A percentile compares a stretch with the other conserved stretches of the same genome.
These are phyloP conservation scores for Cepphus grylle DNA, from an alignment of 2,113 vertebrate genomes.

Conservation along the genomic window DNA sequence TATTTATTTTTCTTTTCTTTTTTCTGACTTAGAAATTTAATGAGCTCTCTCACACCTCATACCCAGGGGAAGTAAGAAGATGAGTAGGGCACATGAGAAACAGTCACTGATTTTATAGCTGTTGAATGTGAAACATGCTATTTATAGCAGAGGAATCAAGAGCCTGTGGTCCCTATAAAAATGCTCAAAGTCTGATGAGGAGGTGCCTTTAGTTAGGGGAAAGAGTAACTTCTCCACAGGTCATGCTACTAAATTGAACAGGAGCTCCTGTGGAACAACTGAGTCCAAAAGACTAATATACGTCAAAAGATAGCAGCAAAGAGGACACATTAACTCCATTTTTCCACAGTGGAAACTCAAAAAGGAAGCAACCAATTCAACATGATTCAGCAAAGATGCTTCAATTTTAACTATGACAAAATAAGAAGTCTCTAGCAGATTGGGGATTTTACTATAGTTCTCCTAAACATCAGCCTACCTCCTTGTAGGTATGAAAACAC, in stretches of 20 bases:
- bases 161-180: not conserved
- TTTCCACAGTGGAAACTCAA: not conserved
- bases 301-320: not conserved
- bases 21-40: slow-evolving; percentile 7
- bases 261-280: not conserved
- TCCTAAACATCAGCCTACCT: not conserved
- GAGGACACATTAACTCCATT: not conserved
- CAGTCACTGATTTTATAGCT: not conserved
- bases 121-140: not conserved
- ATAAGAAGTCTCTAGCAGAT: not conserved
- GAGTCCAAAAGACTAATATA: not conserved
- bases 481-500: not conserved
- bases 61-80: not conserved
- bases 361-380: not conserved
- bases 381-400: not conserved
- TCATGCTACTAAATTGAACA: not conserved
- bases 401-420: not conserved
- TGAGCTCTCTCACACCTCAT: not conserved
- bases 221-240: not conserved
- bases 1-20: slow-evolving; percentile 26
- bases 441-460: not conserved
- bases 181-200: not conserved
- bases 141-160: not conserved
- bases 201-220: not conserved
- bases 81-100: not conserved